Evolutionary conservation across 2,113 vertebrate species (phyloP), one percentile per base, ranked within the genome.

Genomic region (Antechinus stuartii): DNA sequence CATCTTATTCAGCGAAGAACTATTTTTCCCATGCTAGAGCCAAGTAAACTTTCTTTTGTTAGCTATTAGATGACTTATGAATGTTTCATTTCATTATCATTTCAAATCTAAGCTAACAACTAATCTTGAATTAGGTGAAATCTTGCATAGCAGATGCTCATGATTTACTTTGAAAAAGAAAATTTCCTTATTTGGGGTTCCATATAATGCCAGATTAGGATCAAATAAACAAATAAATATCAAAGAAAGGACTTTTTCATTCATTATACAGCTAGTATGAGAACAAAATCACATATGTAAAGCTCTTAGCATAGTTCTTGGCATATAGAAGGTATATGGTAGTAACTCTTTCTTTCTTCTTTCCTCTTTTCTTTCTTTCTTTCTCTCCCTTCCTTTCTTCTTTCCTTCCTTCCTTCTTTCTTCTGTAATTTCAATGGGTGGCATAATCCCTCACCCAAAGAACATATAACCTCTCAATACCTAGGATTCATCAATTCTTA

Each of bases 391-490:
- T 35, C 27, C 57, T 68, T 35, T 9, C 11, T 35, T 24, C 19
- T 56, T 96, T 94, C 90, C n/a, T 91, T 0, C 0, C 10, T 96
- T 57, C 94, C 93, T 94, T 95, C 96, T 10, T 54, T 57, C 49
- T 42, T 54, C 25, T 26, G 57, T 90, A 91, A 27, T 11, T 89
- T 95, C 49, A 46, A 42, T 76, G 27, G 1, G 54, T 90, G 50
- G 0, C 93, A 91, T 96, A 56, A 26, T 90, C 96, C 50, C 92
- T 46, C 84, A n/a, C 76, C 2, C 52, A n/a, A 91, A 12, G 5
- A 42, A 0, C 3, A 24, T 56, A 24, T 95, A 91, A 0, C 35
- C 95, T 61, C 57, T 61, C 27, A 30, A 12, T 61, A 61, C 26
- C 30, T 25, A 57, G 9, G 27, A 27, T 57, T 57, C 27, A 30